phyloP scores from a whole-genome alignment of 2,113 vertebrate species.

The Hipposideros armiger region DNA sequence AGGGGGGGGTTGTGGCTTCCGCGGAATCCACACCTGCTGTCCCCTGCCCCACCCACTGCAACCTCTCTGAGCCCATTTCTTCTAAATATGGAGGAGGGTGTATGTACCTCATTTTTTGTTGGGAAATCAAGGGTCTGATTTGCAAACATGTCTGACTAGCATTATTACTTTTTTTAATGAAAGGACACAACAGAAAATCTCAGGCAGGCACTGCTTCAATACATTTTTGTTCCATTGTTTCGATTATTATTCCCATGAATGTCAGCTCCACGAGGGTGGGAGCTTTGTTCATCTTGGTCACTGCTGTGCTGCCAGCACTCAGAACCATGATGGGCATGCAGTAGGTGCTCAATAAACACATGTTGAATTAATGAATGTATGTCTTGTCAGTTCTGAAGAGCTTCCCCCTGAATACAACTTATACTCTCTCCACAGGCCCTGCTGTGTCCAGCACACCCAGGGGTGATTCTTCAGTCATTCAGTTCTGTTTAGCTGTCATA shows the following conservation, averaged over 20 bases:
- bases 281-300: background rate
- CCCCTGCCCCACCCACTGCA: background rate
- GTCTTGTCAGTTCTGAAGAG: background rate
- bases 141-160: background rate
- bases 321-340: background rate
- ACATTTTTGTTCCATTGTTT: background rate
- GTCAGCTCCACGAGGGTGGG: background rate
- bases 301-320: background rate
- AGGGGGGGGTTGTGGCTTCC: background rate
- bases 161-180: background rate
- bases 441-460: background rate
- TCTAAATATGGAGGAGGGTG: background rate
- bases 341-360: background rate
- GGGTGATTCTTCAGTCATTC: background rate
- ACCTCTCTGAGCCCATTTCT: background rate
- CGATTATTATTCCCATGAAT: no score
- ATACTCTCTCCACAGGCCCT: background rate
- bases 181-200: background rate
- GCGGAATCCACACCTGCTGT: rapidly evolving
- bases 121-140: background rate
- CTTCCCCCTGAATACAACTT: background rate
- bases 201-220: background rate
- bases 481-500: background rate
- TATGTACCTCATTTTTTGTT: background rate
- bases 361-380: background rate